A percentile compares a stretch with the other conserved stretches of the same genome.
These are phyloP conservation scores for Aphidius gifuensis DNA, from an alignment of 1,140 invertebrate species.

Conservation along the genomic window DNA sequence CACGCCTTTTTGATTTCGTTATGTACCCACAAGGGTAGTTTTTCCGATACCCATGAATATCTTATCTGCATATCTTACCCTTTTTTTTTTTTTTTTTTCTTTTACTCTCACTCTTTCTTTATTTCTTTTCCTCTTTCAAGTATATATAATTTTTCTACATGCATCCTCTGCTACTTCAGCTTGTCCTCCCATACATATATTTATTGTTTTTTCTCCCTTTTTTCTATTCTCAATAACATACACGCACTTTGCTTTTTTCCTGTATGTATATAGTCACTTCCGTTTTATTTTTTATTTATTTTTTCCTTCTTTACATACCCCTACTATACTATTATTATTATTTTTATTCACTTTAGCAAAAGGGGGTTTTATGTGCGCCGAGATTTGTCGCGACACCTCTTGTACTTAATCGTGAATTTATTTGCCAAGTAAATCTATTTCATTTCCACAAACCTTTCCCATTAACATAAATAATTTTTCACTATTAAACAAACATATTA, in stretches of 20 bases:
- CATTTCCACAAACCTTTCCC: slow-evolving; percentile 23
- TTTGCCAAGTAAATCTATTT: slow-evolving; percentile 20
- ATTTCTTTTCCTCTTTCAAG: slow-evolving; percentile 9
- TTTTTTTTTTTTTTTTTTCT: slow-evolving; percentile 33
- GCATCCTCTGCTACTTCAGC: slow-evolving; percentile 4
- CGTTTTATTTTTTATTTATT: not conserved
- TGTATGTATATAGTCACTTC: too few relatives aligned
- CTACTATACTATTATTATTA: not conserved
- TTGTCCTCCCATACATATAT: not conserved
- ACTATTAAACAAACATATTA: too few relatives aligned
- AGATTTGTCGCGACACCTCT: slow-evolving; percentile 13
- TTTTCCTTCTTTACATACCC: not conserved
- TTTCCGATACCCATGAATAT: slow-evolving; percentile 44
- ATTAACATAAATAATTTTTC: not conserved
- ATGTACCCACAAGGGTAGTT: too few relatives aligned
- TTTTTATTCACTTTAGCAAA: not conserved
- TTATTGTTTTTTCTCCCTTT: not conserved
- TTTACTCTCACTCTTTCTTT: not conserved
- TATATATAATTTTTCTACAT: slow-evolving; percentile 10
- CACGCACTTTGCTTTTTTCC: not conserved
- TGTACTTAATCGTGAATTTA: slow-evolving; percentile 24
- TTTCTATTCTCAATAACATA: slow-evolving; percentile 2
- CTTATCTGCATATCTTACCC: slow-evolving; percentile 46
- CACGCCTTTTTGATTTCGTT: too few relatives aligned
- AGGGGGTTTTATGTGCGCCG: not conserved